phyloP scores from a whole-genome alignment of 2,888 invertebrate genomes.

The Habroteleia sp. region DNA sequence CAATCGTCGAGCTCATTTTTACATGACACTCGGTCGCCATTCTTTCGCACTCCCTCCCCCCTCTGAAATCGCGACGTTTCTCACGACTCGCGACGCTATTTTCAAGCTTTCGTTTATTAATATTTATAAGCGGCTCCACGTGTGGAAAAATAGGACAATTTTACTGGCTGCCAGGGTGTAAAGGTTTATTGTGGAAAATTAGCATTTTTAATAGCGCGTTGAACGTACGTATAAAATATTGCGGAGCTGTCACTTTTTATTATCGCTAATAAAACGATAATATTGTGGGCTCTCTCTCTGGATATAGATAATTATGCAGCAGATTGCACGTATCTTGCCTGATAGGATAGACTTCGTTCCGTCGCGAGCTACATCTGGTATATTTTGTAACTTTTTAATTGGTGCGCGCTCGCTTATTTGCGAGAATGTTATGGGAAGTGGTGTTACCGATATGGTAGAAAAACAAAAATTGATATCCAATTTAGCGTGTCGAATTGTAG shows the following conservation, averaged over 20 bases:
- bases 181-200: conserved; percentile 44
- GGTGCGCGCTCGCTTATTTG: too few species aligned
- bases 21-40: conserved; percentile 21
- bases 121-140: conserved; percentile 30
- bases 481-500: too few species aligned
- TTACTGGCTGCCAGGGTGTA: conserved; percentile 21
- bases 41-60: conserved; percentile 1
- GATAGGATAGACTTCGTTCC: conserved; percentile 17
- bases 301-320: conserved; percentile 36
- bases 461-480: too few species aligned
- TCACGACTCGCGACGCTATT: conserved; percentile 5
- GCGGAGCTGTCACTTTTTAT: conserved; percentile 35
- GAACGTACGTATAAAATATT: conserved; percentile 24
- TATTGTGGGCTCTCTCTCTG: conserved; percentile 34
- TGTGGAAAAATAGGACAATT: conserved; percentile 12
- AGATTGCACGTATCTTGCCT: conserved; percentile 35
- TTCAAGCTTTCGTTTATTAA: conserved; percentile 25
- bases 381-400: conserved; percentile 18
- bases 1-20: conserved; percentile 39
- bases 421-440: too few species aligned
- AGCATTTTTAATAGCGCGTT: conserved; percentile 37
- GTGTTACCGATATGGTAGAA: too few species aligned
- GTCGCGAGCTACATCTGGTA: background rate
- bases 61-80: background rate
- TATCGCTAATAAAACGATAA: conserved; percentile 41